Conservation (phyloP, 2,797 vertebrate species). For the Bufotes viridis region DNA sequence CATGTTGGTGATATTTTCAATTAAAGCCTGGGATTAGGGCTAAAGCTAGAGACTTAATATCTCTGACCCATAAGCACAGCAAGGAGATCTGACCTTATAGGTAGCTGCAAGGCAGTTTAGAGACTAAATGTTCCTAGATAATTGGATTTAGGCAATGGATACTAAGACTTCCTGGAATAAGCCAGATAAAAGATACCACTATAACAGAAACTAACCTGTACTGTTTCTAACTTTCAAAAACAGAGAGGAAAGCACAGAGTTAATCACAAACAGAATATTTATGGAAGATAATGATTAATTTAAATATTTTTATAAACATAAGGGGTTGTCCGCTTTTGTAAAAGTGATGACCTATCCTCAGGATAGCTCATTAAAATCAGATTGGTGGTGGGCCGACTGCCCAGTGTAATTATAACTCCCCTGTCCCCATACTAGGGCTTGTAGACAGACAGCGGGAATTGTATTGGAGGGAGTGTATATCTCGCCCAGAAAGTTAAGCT, state of each 20-base stretch:
- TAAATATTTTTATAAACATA: too few relatives aligned
- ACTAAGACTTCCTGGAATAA: slow-evolving; percentile 22
- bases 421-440: too few relatives aligned
- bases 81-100: slow-evolving; percentile 9
- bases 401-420: too few relatives aligned
- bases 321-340: too few relatives aligned
- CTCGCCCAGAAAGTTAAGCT: too few relatives aligned
- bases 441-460: too few relatives aligned
- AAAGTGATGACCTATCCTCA: too few relatives aligned
- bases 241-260: neutral
- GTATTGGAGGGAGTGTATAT: too few relatives aligned
- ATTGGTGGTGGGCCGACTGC: too few relatives aligned
- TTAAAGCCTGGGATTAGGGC: slow-evolving; percentile 6
- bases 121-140: slow-evolving; percentile 43
- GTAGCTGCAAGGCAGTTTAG: slow-evolving; percentile 33
- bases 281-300: neutral
- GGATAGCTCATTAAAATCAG: too few relatives aligned
- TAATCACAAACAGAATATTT: neutral
- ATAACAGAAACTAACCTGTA: neutral
- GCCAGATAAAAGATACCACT: slow-evolving; percentile 3
- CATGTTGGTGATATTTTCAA: slow-evolving; percentile 3
- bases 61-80: neutral
- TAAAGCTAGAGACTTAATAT: slow-evolving; percentile 19
- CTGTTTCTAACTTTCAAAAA: neutral
- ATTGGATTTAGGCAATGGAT: slow-evolving; percentile 37